Evolutionary conservation across 2,888 invertebrate species (phyloP), one percentile per base, ranked within the genome.

Genomic region (Drosophila borborema): DNA sequence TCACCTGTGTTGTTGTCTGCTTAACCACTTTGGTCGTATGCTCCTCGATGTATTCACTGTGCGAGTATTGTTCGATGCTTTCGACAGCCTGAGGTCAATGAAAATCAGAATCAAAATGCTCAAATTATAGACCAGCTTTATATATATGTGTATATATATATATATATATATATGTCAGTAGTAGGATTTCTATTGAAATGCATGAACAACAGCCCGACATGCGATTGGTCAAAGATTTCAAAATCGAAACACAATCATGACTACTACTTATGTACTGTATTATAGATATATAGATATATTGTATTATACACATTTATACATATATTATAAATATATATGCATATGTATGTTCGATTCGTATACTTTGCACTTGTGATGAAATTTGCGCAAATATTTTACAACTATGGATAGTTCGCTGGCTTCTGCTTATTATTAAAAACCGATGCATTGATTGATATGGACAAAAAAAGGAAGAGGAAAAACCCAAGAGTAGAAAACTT

Each of bases 41-140:
- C 77, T 93, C 89, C 77, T 93, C 92, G 70, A 91, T 81, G 72
- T 92, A 93, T 85, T 92, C 90, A 72, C 84, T 89, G 59, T 84
- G 88, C 79, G 87, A 79, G 67, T 90, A 91, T 90, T 93, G 90
- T 80, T 92, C 93, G 86, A 92, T 88, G 81, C 90, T 92, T 88
- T 93, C 93, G 87, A 93, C 93, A 89, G 93, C 93, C 93, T 93
- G 87, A 75, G 90, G 80, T 83, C 77, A 87, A 89, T 82, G 72
- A 80, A 80, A 85, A 83, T 76, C 66, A 72, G 72, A 89, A 81
- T 74, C 56, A 72, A 85, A 82, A 75, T 77, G 64, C 23, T 59
- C 62, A 71, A 71, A 16, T 65, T 72, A 63, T 70, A n/a, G 40
- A 66, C 55, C n/a, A 71, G 48, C 64, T 59, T 51, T 49, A 40